Base-by-base conservation (phyloP, 2,113 vertebrate genomes). In the Thunnus thynnus region DNA sequence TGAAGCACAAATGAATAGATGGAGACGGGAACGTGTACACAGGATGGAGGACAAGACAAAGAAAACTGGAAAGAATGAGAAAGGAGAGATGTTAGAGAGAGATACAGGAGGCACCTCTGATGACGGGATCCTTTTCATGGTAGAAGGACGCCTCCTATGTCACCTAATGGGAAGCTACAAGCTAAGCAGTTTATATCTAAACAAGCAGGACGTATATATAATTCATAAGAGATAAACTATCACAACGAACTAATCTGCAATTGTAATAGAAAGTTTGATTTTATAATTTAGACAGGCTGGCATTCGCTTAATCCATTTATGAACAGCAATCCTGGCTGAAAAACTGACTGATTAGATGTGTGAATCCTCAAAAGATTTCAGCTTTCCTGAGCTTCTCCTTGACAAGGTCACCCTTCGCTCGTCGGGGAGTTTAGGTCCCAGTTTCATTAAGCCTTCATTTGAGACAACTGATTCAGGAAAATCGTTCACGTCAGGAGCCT, bases 361-460 rank as follows among this genome's bases (percentile, higher is more conserved):
- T 13, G 27, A 72, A 75, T 76, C 63, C 81, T 78, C 65, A 9
- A 3, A 72, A 62, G 64, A 51, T 66, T 78, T 81, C 69, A 58
- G 58, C 52, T 68, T 86, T 44, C 78, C 66, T 16, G 65, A 80
- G 76, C 46, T 72, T 92, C 86, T 89, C 83, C 74, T 89, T 79
- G 76, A 85, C 70, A 84, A 84, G 72, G 91, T 91, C 89, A 85
- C 47, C 57, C 27, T 50, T 55, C 60, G 17, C 70, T 80, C 82
- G 27, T 91, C 61, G 44, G 88, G 82, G 89, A 86, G 41, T 86
- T 88, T 16, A 72, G 20, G 87, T 89, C 89, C 91, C 82, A 86
- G 84, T 86, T 86, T 92, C 87, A 90, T 91, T 90, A 83, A 79
- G 65, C 12, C 63, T 68, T 76, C 71, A 80, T 81, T 88, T 91